Evolutionary conservation across 2,888 invertebrate species (phyloP).

Genomic region (Dermolepida albohirtum): DNA sequence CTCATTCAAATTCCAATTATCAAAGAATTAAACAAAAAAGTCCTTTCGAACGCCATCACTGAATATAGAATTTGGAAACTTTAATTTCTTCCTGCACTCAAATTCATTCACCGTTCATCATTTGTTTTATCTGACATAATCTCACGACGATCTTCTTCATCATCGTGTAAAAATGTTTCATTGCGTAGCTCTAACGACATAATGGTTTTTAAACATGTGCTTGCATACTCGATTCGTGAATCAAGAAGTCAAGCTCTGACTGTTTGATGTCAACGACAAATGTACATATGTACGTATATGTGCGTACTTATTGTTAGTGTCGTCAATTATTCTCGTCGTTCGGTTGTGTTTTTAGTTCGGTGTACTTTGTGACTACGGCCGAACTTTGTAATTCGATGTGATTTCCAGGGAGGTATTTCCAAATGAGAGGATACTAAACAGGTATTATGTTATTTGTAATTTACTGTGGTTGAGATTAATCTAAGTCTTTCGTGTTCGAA

Average conservation of each 20-base stretch:
- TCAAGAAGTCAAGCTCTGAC: constrained; percentile 30
- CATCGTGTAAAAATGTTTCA: constrained; percentile 27
- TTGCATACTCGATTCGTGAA: constrained; percentile 34
- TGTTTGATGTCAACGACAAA: constrained; percentile 4
- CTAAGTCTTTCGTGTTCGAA: too few species aligned
- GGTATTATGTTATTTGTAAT: too few species aligned
- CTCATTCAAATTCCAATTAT: too few species aligned
- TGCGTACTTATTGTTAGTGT: constrained; percentile 2
- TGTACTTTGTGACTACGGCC: too few species aligned
- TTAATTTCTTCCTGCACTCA: constrained; percentile 7
- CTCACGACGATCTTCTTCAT: constrained; percentile 8
- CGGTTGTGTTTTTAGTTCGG: background rate
- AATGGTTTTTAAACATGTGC: constrained; percentile 42
- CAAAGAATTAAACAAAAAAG: background rate
- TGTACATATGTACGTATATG: constrained; percentile 9
- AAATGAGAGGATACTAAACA: too few species aligned
- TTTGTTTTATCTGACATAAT: constrained; percentile 3
- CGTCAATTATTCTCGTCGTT: constrained; percentile 23
- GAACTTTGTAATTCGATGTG: too few species aligned
- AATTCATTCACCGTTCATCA: background rate
- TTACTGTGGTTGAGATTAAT: too few species aligned
- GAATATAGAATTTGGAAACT: background rate
- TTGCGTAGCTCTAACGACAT: constrained; percentile 32
- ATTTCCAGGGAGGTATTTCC: too few species aligned
- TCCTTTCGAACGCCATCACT: background rate